Base-by-base conservation (phyloP, 2,888 invertebrate species). In the Ophion slaviceki region DNA sequence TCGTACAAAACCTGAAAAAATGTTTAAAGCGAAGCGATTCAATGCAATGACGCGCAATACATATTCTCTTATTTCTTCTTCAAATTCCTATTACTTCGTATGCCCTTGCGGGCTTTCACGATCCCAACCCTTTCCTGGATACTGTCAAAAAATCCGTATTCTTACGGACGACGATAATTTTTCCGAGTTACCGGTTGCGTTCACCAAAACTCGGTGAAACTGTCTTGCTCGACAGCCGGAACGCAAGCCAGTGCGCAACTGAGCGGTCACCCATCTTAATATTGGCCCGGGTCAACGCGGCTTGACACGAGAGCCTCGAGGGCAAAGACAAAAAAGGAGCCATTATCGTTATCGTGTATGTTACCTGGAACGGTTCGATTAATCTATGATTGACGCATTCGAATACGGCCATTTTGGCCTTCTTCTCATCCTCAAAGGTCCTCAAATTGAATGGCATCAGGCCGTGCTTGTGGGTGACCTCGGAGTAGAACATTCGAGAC, bases 351-450 rank as follows among this genome's bases (percentile, higher is more conserved):
- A n/a, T 8, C 2, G 11, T 8, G 24, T 24, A 47, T 1, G 97
- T 95, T 90, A 99, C 99, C 96, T 98, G 98, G 96, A 99, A 99
- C 85, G 99, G 99, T 94, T 99, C 99, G 92, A 99, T 97, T 90
- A 99, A 96, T 94, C 99, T 99, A 94, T 99, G 99, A 93, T 98
- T 98, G 85, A 99, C 98, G 95, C 99, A 99, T 94, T 99, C 99
- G 61, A 98, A 97, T 71, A 99, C 98, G 74, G 99, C 99, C 97
- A 99, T 97, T 93, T 98, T 97, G 59, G 99, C 99, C 94, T 99
- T 99, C 87, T 98, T 98, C 94, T 99, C 99, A 94, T 99, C 99
- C 91, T 99, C 98, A 93, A 99, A 98, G 92, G 96, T 96, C 89
- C 98, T 96, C 91, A 99, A 95, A 94, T 99, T 99, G 95, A 99